Evolutionary conservation across 2,888 invertebrate genomes (phyloP).

Genomic region (Melanotus villosus): DNA sequence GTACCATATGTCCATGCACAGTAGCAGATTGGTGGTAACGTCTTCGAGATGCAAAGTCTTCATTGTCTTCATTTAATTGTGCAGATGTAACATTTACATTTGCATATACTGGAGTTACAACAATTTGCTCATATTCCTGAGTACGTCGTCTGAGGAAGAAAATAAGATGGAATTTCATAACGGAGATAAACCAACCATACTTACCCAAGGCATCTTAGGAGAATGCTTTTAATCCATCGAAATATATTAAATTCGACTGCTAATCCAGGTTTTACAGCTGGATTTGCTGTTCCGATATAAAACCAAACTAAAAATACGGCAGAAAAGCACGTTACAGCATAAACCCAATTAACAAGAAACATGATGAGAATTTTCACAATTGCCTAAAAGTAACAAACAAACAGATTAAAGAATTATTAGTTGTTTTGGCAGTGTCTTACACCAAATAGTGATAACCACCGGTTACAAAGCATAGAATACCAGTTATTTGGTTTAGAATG

Average conservation of each 20-base stretch:
- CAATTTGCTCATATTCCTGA: constrained; percentile 87
- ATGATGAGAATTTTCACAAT: constrained; percentile 89
- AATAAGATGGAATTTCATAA: background rate
- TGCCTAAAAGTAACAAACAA: constrained; percentile 74
- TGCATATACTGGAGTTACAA: constrained; percentile 87
- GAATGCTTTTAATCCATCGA: constrained; percentile 81
- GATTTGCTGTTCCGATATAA: constrained; percentile 95
- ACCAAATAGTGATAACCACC: constrained; percentile 93
- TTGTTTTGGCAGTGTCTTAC: constrained; percentile 71
- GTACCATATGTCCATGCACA: constrained; percentile 80
- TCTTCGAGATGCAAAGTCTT: constrained; percentile 92
- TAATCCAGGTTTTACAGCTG: constrained; percentile 94
- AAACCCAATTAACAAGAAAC: constrained; percentile 95
- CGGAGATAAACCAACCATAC: constrained; percentile 49
- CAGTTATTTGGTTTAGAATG: constrained; percentile 94
- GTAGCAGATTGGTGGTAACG: constrained; percentile 94
- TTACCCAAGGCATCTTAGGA: constrained; percentile 85
- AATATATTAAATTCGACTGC: constrained; percentile 88
- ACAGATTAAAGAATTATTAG: background rate
- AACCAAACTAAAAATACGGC: constrained; percentile 90
- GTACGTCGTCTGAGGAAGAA: constrained; percentile 76
- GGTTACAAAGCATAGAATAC: constrained; percentile 94
- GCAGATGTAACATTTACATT: constrained; percentile 86
- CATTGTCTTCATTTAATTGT: constrained; percentile 94
- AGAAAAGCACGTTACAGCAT: constrained; percentile 87